Base-by-base conservation (phyloP, 1,140 invertebrate species). In the Acyrthosiphon pisum region DNA sequence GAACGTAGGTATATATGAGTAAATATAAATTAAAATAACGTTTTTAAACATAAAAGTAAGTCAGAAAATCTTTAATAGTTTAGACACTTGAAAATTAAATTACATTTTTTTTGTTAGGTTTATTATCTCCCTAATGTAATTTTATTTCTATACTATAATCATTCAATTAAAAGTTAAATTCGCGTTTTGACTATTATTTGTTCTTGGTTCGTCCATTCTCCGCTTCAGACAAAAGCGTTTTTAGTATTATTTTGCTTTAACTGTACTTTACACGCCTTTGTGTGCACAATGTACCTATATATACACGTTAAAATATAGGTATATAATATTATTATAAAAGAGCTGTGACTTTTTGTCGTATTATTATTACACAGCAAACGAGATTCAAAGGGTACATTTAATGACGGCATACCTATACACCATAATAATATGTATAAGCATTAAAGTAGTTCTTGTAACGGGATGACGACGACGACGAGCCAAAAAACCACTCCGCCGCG, bases 301-400 rank as follows among this genome's bases (percentile, higher is more conserved):
- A 41, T 41, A 41, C 3, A 50, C 18, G 1, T 50, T 11, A 14
- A 14, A 50, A 50, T 50, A 53, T 53, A 22, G 48, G 48, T 53
- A 53, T 84, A 84, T 46, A 46, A 87, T 87, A 87, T 87, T 84
- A 86, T 86, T 48, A 87, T 87, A 46, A 41, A 41, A 84, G 37
- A 26, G 83, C 23, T 84, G 37, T 84, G 83, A 84, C 83, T 84
- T 84, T 84, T 84, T 84, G 37, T 84, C 37, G 83, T 44, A 41
- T 84, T 44, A 41, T 84, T 68, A 68, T 84, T 84, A 84, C 23
- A 84, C 41, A 41, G 37, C 37, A 84, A 84, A 22, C 37, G 23
- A 84, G 23, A 84, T 84, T 84, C 22, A 87, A 48, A 87, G 86
- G 46, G 44, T 46, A 26, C 26, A 7, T 86, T 86, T 86, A 46